A percentile compares a stretch with the other conserved stretches of the same genome.
phyloP scores from a whole-genome alignment of 2,888 invertebrate genomes.

The Cataglyphis rosenhaueri region DNA sequence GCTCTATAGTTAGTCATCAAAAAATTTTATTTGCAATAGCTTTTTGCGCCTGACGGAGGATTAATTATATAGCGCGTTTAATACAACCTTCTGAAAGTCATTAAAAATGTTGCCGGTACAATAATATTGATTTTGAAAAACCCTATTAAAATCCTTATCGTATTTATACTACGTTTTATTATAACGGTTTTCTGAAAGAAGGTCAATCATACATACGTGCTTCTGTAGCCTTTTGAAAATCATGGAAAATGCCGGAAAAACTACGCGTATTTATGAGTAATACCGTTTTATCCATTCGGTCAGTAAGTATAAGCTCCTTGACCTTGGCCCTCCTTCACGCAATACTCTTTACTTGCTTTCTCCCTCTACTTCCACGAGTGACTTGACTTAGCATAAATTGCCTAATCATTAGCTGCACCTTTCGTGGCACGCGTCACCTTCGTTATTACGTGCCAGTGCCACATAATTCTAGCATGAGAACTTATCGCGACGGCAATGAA shows the following conservation, averaged over 20 bases:
- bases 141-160: neutral
- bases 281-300: slow-evolving; percentile 67
- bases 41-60: neutral
- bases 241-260: neutral
- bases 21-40: neutral
- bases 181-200: neutral
- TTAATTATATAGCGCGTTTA: neutral
- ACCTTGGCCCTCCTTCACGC: slow-evolving; percentile 85
- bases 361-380: slow-evolving; percentile 1
- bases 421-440: slow-evolving; percentile 62
- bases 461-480: slow-evolving; percentile 60
- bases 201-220: neutral
- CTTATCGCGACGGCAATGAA: slow-evolving; percentile 57
- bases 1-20: neutral
- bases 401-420: slow-evolving; percentile 78
- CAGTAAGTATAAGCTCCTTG: slow-evolving; percentile 76
- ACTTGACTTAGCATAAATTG: slow-evolving; percentile 77
- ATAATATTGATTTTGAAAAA: neutral
- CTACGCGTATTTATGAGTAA: slow-evolving; percentile 75
- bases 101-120: neutral
- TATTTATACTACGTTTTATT: neutral
- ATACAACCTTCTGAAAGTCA: neutral
- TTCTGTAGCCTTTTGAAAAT: neutral
- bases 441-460: slow-evolving; percentile 62
- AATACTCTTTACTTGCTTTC: slow-evolving; percentile 66